A percentile compares a stretch with the other conserved stretches of the same genome.
These are phyloP conservation scores for Eristalis pertinax DNA, from an alignment of 2,888 invertebrate genomes.

Conservation along the genomic window DNA sequence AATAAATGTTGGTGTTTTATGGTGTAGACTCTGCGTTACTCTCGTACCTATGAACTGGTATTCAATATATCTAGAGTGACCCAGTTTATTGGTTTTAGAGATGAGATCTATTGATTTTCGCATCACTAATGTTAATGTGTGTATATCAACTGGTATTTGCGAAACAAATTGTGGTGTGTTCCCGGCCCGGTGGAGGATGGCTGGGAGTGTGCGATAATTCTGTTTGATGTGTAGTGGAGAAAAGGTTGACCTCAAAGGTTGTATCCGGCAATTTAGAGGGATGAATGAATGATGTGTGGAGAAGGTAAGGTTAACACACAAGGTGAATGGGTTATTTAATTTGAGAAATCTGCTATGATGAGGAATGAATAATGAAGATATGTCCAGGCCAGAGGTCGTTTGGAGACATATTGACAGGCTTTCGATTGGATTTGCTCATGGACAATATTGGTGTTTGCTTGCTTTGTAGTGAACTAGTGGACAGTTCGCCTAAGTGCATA, in stretches of 20 bases:
- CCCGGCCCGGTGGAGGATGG: conserved; percentile 12
- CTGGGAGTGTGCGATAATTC: conserved; percentile 46
- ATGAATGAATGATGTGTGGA: conserved; percentile 34
- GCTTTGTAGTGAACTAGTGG: not conserved
- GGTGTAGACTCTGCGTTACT: conserved; percentile 28
- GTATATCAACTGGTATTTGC: conserved; percentile 46
- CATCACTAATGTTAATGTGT: conserved; percentile 34
- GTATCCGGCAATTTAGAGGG: conserved; percentile 11
- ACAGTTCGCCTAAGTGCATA: not conserved
- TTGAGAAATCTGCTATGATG: not conserved
- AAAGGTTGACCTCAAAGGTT: conserved; percentile 46
- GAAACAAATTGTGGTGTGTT: conserved; percentile 48
- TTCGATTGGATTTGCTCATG: not conserved
- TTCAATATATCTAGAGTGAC: conserved; percentile 40
- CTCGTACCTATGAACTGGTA: conserved; percentile 32
- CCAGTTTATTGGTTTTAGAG: conserved; percentile 61
- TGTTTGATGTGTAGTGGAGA: conserved; percentile 33
- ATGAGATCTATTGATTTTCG: conserved; percentile 53
- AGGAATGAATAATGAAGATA: not conserved
- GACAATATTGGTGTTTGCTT: not conserved
- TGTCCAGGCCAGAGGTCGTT: not conserved
- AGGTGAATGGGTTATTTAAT: conserved; percentile 31
- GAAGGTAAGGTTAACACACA: conserved; percentile 11
- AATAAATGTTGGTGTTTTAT: conserved; percentile 51
- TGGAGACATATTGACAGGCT: not conserved